phyloP scores from a whole-genome alignment of 1,140 invertebrate species.

The Lithobius niger region DNA sequence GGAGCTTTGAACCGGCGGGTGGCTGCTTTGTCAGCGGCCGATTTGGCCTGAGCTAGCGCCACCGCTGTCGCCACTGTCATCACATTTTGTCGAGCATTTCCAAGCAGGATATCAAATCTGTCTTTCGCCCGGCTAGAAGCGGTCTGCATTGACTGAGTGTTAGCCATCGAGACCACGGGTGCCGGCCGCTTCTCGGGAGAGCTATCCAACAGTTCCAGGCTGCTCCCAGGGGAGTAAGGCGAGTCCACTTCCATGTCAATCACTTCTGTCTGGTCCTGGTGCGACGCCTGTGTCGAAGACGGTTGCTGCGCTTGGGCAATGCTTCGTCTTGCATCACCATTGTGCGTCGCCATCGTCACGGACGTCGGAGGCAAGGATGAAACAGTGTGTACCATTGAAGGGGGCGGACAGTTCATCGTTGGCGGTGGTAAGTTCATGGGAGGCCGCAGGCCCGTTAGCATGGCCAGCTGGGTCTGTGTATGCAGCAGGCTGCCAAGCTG shows the following conservation, averaged over 20 bases:
- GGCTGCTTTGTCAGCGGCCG: too few relatives aligned
- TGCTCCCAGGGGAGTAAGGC: constrained; percentile 23
- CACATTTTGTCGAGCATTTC: not conserved
- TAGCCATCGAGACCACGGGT: too few relatives aligned
- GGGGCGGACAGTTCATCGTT: not conserved
- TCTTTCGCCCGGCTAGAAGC: not conserved
- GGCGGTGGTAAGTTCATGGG: constrained; percentile 14
- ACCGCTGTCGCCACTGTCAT: too few relatives aligned
- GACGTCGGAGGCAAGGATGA: not conserved
- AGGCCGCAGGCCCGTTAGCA: constrained; percentile 10
- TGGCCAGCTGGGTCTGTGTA: constrained; percentile 8
- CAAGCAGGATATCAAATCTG: constrained; percentile 6
- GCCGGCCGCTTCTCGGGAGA: not conserved
- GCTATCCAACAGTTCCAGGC: not conserved
- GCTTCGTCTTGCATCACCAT: constrained; percentile 13
- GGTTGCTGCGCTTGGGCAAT: too few relatives aligned
- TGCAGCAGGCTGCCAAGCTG: constrained; percentile 10
- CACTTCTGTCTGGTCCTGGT: constrained; percentile 29
- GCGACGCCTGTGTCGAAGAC: too few relatives aligned
- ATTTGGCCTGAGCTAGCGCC: too few relatives aligned
- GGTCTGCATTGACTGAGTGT: not conserved
- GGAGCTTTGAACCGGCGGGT: too few relatives aligned
- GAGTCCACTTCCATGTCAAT: constrained; percentile 48
- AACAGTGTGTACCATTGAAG: too few relatives aligned
- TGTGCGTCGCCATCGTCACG: constrained; percentile 14